Evolutionary conservation across 2,113 vertebrate genomes (phyloP).

Genomic region (Trachemys scripta): DNA sequence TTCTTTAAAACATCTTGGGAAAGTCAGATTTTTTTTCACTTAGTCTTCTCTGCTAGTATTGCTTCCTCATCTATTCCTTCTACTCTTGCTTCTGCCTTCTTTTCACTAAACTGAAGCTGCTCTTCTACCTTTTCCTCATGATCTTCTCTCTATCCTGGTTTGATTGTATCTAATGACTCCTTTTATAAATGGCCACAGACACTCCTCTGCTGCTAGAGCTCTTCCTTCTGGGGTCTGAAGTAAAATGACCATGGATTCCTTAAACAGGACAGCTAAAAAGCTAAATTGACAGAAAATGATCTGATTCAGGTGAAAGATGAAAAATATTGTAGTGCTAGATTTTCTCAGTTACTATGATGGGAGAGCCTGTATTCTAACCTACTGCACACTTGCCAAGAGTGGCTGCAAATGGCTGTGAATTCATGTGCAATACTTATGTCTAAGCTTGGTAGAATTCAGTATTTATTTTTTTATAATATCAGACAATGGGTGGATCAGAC

Average conservation of each 20-base stretch:
- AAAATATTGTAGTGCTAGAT: not conserved
- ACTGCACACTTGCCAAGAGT: not conserved
- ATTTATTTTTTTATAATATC: not conserved
- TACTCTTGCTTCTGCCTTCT: not conserved
- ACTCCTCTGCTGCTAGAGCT: not conserved
- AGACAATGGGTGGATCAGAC: not conserved
- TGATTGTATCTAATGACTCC: not conserved
- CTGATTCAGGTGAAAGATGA: not conserved
- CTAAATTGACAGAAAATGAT: not conserved
- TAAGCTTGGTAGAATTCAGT: not conserved
- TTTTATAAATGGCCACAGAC: not conserved
- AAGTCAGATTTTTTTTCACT: not conserved
- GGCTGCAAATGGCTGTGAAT: not conserved
- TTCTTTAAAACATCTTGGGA: not conserved
- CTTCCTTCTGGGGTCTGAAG: not conserved
- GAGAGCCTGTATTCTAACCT: not conserved
- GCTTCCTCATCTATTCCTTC: not conserved
- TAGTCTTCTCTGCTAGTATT: not conserved
- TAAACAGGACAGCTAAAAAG: slow-evolving; percentile 2
- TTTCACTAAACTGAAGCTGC: not conserved
- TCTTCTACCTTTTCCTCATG: not conserved
- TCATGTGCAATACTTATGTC: not conserved
- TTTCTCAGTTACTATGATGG: not conserved
- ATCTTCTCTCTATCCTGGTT: not conserved
- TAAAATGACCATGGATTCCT: not conserved